Base-by-base conservation (phyloP, 2,113 vertebrate species). In the Apteryx owenii region DNA sequence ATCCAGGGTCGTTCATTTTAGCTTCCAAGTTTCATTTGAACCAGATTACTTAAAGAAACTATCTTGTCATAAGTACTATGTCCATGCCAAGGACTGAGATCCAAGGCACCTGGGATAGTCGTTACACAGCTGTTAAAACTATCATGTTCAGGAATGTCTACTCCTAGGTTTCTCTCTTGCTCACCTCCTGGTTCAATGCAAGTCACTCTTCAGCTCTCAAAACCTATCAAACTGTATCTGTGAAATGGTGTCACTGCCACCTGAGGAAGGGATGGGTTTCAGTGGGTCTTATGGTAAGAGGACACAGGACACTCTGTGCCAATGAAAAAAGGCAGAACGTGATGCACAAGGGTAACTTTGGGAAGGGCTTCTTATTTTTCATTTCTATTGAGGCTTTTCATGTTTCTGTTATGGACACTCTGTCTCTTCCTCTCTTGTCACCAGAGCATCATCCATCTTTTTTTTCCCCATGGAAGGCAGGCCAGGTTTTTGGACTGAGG, bases 181-280 rank as follows among this genome's bases (percentile, higher is more conserved):
- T 80, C 73, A 36, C 17, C 54, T 62, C 80, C 8, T 4, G 2
- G 46, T 16, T 33, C 7, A 2, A 3, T 2, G 28, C 1, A 1
- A 6, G 23, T 72, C 28, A 6, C 58, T 51, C n/a, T 79, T 66
- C 64, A 53, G 51, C 12, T 72, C 58, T 60, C 36, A 22, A 9
- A 56, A 76, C 36, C 19, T 29, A 25, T 2, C 20, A 0, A 3
- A 2, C 0, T 1, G 28, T 12, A 29, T 28, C 42, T 33, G n/a
- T 11, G 61, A 13, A 6, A 12, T 1, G 44, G 58, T 8, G 44
- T 22, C 12, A 0, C 15, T 48, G 12, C 77, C 33, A 9, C 42
- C 53, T 9, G 18, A 73, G n/a, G n/a, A 19, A n/a, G 3, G 4
- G 21, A 4, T 4, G 21, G 31, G 7, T 42, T 81, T 60, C 29